Evolutionary conservation across 1,140 invertebrate species (phyloP).

Genomic region (Drosophila albomicans): DNA sequence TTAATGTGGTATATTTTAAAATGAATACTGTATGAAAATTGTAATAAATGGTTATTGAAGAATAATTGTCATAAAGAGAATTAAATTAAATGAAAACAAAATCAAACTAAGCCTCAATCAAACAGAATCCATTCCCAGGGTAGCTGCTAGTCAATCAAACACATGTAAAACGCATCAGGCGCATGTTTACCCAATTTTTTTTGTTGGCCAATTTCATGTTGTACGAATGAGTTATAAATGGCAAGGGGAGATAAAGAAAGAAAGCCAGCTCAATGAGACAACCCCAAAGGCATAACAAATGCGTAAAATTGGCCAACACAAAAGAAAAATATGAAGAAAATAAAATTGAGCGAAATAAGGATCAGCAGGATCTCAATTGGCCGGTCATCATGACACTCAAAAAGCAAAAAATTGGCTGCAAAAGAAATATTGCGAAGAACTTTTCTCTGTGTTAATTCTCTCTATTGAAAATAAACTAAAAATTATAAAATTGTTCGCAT

Average conservation of each 20-base stretch:
- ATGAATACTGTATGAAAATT: too few species aligned
- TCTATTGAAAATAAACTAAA: too few species aligned
- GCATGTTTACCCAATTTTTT: background rate
- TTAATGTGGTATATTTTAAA: too few species aligned
- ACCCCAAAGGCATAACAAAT: slow-evolving; percentile 18
- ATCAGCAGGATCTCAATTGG: slow-evolving; percentile 41
- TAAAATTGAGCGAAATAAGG: slow-evolving; percentile 27
- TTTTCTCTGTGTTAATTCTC: too few species aligned
- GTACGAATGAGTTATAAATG: slow-evolving; percentile 11
- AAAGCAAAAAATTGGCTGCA: background rate
- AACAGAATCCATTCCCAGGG: background rate
- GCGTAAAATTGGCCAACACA: slow-evolving; percentile 27
- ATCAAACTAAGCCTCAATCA: too few species aligned
- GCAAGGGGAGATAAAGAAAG: slow-evolving; percentile 11
- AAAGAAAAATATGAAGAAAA: slow-evolving; percentile 16
- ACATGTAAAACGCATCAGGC: too few species aligned
- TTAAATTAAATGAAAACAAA: too few species aligned
- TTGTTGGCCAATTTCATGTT: background rate
- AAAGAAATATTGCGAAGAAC: background rate
- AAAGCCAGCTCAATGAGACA: slow-evolving; percentile 10
- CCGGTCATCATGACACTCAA: slow-evolving; percentile 19
- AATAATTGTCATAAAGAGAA: too few species aligned
- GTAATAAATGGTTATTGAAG: too few species aligned
- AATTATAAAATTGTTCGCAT: too few species aligned
- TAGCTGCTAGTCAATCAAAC: background rate